Evolutionary conservation across 2,797 vertebrate genomes (phyloP).

Genomic region (Myotis pilosus): DNA sequence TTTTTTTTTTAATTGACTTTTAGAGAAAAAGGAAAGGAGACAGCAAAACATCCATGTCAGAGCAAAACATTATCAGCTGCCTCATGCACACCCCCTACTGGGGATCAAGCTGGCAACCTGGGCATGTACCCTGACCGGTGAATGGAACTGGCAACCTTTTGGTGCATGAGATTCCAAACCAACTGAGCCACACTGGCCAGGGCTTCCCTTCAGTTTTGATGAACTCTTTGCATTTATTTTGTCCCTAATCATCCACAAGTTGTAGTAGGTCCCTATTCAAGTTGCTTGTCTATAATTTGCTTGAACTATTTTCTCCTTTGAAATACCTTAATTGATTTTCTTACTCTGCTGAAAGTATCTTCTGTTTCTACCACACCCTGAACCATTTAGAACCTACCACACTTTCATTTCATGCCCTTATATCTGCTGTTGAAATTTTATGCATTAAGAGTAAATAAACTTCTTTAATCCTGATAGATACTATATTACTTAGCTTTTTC

Average conservation of each 20-base stretch:
- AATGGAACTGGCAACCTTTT: neutral
- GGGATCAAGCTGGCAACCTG: neutral
- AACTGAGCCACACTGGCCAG: neutral
- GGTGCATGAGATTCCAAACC: neutral
- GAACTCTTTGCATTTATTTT: slow-evolving; percentile 32
- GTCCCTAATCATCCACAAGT: neutral
- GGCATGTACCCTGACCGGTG: neutral
- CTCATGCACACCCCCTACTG: neutral
- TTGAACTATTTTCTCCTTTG: neutral
- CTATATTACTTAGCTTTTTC: slow-evolving; percentile 58
- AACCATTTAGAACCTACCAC: neutral
- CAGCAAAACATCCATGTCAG: neutral
- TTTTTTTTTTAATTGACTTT: neutral
- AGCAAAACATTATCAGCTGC: neutral
- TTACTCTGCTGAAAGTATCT: neutral
- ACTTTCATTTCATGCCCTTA: neutral
- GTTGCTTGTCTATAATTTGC: slow-evolving; percentile 43
- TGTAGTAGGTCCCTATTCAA: slow-evolving; percentile 25
- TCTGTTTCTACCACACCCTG: neutral
- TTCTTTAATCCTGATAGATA: slow-evolving; percentile 21
- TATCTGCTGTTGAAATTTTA: slow-evolving; percentile 44
- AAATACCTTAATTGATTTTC: slow-evolving; percentile 30
- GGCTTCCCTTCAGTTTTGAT: neutral
- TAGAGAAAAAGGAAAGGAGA: neutral
- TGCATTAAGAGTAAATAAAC: slow-evolving; percentile 57